These are phyloP conservation scores for Branchinecta sandiegonensis DNA, from an alignment of 2,888 invertebrate genomes.

Conservation along the genomic window DNA sequence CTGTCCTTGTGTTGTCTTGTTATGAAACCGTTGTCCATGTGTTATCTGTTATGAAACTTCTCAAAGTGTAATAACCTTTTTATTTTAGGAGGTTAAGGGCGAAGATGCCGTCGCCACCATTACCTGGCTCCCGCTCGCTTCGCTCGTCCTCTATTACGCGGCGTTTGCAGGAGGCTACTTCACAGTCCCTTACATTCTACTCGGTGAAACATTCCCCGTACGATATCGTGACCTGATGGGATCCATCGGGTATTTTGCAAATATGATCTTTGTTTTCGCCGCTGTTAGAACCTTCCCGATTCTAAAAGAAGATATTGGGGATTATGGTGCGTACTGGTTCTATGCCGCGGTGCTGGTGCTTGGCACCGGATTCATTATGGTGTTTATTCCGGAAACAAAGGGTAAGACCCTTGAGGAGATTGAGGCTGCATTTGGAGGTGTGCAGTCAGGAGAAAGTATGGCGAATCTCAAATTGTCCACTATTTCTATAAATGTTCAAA, in stretches of 20 bases:
- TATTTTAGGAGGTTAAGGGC: no score
- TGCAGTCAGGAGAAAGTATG: no score
- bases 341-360: not conserved
- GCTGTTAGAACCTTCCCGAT: not conserved
- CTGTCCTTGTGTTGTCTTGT: no score
- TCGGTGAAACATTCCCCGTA: not conserved
- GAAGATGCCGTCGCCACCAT: not conserved
- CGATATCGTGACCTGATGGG: conserved; percentile 6
- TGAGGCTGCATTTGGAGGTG: not conserved
- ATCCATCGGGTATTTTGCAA: not conserved
- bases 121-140: conserved; percentile 5
- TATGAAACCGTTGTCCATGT: no score
- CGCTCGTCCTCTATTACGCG: not conserved
- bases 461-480: no score
- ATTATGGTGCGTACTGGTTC: conserved; percentile 11
- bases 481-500: no score
- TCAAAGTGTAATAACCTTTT: no score
- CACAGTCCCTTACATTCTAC: not conserved
- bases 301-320: not conserved
- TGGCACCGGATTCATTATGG: not conserved
- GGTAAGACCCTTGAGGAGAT: conserved; percentile 7
- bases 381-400: conserved; percentile 13
- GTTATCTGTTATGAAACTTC: no score
- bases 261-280: not conserved
- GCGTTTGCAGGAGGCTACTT: not conserved